phyloP scores from a whole-genome alignment of 2,888 invertebrate genomes.

The Protula sp. region DNA sequence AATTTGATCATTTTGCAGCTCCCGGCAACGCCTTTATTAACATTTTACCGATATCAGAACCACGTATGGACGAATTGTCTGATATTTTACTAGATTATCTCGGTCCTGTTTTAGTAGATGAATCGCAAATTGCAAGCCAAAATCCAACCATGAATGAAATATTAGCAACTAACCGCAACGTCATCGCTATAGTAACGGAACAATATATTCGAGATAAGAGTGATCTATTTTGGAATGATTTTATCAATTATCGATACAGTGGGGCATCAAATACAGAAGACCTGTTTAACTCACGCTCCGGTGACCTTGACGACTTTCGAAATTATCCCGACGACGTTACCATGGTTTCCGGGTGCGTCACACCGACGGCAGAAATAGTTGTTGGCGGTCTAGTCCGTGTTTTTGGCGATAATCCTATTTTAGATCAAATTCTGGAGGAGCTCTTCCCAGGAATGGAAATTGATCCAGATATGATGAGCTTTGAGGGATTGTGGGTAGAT shows the following conservation, averaged over 20 bases:
- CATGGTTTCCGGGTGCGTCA: not conserved
- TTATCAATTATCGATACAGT: not conserved
- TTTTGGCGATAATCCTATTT: constrained; percentile 3
- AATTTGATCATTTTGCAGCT: not conserved
- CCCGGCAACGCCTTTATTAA: not conserved
- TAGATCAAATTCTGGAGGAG: not conserved
- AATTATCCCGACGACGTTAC: not conserved
- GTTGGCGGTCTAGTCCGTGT: not conserved
- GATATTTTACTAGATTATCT: not conserved
- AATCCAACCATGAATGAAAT: not conserved
- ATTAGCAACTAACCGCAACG: not conserved
- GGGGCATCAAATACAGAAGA: not conserved
- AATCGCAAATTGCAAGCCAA: not conserved
- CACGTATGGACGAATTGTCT: not conserved
- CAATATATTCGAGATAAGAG: no score
- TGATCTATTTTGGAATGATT: no score
- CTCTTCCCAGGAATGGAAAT: not conserved
- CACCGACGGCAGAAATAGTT: not conserved
- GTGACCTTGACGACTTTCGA: not conserved
- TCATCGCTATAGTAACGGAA: no score
- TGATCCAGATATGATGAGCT: constrained; percentile 2
- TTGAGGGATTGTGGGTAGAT: constrained; percentile 1
- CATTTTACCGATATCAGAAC: not conserved
- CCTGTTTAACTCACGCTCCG: no score
- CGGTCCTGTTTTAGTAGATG: not conserved